phyloP scores from a whole-genome alignment of 2,113 vertebrate genomes.

The Lophotis ruficrista region DNA sequence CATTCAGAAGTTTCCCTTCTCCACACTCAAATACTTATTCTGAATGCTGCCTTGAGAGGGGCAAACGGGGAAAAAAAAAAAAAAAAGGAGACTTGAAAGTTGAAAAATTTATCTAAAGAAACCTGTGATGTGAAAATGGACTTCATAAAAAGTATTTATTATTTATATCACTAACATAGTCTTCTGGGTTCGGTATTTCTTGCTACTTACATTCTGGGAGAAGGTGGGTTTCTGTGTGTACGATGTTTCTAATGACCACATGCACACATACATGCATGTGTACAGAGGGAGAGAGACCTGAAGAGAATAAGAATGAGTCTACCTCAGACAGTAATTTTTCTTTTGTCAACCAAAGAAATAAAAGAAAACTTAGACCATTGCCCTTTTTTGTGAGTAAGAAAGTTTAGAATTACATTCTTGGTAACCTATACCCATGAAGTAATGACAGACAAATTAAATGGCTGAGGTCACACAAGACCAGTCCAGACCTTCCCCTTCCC shows the following conservation, averaged over 20 bases:
- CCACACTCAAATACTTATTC: conserved; percentile 1
- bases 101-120: conserved; percentile 44
- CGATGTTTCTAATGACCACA: not conserved
- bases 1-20: conserved; percentile 41
- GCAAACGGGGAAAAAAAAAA: not conserved
- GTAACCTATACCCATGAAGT: conserved; percentile 36
- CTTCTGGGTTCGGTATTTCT: not conserved
- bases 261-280: not conserved
- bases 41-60: conserved; percentile 11
- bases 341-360: conserved; percentile 22
- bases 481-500: conserved; percentile 4
- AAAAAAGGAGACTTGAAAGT: conserved; percentile 3
- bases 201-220: conserved; percentile 13
- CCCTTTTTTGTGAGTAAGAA: not conserved
- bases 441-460: conserved; percentile 61
- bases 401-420: conserved; percentile 8
- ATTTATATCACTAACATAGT: conserved; percentile 23
- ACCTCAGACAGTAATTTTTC: not conserved
- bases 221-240: not conserved
- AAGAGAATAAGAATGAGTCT: not conserved
- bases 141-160: conserved; percentile 28
- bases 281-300: not conserved
- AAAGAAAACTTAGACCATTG: not conserved
- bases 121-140: conserved; percentile 36
- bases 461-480: conserved; percentile 33